A percentile compares a stretch with the other conserved stretches of the same genome.
Conservation (phyloP, 2,113 vertebrate species). For the Phylloscopus trochiloides region DNA sequence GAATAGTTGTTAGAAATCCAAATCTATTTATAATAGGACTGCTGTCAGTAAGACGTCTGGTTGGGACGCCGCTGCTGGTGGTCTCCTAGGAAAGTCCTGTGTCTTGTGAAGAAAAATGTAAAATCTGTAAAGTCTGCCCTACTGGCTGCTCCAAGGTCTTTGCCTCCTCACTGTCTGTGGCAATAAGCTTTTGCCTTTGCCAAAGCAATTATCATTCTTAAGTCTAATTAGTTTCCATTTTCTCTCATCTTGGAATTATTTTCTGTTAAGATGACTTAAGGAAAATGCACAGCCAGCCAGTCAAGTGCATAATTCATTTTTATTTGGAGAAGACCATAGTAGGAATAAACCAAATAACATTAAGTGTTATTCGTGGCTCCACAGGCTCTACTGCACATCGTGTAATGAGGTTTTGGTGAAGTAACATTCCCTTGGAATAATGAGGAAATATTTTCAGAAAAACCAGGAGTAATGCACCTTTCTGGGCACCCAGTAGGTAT, state of each 20-base stretch:
- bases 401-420: not conserved
- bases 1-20: not conserved
- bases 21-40: not conserved
- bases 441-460: not conserved
- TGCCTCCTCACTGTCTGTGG: not conserved
- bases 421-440: not conserved
- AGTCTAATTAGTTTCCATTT: not conserved
- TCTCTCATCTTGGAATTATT: not conserved
- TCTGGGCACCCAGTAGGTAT: not conserved
- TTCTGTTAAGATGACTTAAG: not conserved
- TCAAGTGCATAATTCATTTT: not conserved
- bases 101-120: not conserved
- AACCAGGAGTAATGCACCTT: not conserved
- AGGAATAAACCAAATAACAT: not conserved
- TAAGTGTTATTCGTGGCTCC: not conserved
- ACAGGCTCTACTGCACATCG: rapidly evolving
- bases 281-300: not conserved
- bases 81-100: not conserved
- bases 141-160: not conserved
- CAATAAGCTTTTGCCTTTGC: not conserved
- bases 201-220: not conserved
- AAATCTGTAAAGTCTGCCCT: not conserved
- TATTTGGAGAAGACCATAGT: not conserved
- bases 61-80: not conserved
- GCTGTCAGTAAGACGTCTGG: not conserved